These are phyloP conservation scores for Hesperia comma DNA, from an alignment of 2,888 invertebrate species.

Conservation along the genomic window DNA sequence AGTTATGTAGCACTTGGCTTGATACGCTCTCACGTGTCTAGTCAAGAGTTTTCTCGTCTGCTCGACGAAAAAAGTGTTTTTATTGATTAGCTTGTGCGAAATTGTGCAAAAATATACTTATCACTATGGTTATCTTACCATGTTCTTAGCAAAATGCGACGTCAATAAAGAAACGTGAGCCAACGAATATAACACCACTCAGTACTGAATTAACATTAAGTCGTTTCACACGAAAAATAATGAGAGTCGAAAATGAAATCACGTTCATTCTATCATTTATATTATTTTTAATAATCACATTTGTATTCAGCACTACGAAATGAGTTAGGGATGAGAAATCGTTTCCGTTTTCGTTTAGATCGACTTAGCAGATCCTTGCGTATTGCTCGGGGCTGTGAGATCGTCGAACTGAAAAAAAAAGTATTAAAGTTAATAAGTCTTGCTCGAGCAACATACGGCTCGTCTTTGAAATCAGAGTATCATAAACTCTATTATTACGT, in stretches of 20 bases:
- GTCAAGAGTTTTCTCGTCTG: too few species aligned
- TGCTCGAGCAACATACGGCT: background rate
- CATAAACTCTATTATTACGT: too few species aligned
- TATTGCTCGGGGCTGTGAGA: conserved; percentile 52
- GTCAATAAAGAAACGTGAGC: background rate
- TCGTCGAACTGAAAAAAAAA: conserved; percentile 62
- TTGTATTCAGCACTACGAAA: conserved; percentile 9
- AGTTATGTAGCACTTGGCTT: too few species aligned
- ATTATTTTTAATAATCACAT: conserved; percentile 31
- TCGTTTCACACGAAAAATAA: conserved; percentile 9
- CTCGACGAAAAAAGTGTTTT: too few species aligned
- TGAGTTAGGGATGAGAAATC: background rate
- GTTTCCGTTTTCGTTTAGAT: conserved; percentile 32
- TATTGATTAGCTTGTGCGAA: too few species aligned
- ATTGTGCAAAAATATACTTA: too few species aligned
- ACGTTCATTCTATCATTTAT: conserved; percentile 35
- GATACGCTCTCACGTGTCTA: too few species aligned
- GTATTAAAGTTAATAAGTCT: background rate
- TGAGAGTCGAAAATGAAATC: conserved; percentile 34
- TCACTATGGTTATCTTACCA: too few species aligned
- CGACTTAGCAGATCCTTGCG: conserved; percentile 13
- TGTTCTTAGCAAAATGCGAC: background rate
- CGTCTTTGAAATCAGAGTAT: too few species aligned
- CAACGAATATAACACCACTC: background rate
- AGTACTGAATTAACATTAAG: conserved; percentile 13